phyloP scores from a whole-genome alignment of 2,113 vertebrate species.

The Cavia porcellus region DNA sequence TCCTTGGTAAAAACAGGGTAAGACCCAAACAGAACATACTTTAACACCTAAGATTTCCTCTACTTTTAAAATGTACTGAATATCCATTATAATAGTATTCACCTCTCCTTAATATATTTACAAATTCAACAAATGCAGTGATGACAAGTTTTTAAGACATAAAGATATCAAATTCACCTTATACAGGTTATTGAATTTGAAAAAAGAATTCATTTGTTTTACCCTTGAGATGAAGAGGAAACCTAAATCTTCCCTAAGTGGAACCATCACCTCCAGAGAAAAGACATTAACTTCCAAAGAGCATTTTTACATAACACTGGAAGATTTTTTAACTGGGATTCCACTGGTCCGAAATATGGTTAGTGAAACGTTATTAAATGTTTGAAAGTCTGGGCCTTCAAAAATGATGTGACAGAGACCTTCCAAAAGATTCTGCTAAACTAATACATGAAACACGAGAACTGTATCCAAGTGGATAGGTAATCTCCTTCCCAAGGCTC shows the following conservation, averaged over 20 bases:
- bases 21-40: not conserved
- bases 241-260: not conserved
- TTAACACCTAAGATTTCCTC: conserved; percentile 36
- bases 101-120: conserved; percentile 33
- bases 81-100: conserved; percentile 48
- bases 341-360: not conserved
- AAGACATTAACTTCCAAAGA: not conserved
- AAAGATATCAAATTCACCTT: conserved; percentile 30
- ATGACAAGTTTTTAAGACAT: conserved; percentile 41
- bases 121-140: not conserved
- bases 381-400: not conserved
- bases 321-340: not conserved
- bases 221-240: conserved; percentile 49
- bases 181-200: conserved; percentile 21
- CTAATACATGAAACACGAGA: not conserved
- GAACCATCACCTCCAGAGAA: not conserved
- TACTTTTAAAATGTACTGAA: conserved; percentile 24
- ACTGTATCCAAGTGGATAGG: not conserved
- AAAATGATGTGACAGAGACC: conserved; percentile 21
- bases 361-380: not conserved
- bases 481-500: not conserved
- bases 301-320: not conserved
- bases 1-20: conserved; percentile 17
- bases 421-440: not conserved
- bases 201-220: conserved; percentile 34